Evolutionary conservation across 2,888 invertebrate species (phyloP).

Genomic region (Ichneumoninae sp.): DNA sequence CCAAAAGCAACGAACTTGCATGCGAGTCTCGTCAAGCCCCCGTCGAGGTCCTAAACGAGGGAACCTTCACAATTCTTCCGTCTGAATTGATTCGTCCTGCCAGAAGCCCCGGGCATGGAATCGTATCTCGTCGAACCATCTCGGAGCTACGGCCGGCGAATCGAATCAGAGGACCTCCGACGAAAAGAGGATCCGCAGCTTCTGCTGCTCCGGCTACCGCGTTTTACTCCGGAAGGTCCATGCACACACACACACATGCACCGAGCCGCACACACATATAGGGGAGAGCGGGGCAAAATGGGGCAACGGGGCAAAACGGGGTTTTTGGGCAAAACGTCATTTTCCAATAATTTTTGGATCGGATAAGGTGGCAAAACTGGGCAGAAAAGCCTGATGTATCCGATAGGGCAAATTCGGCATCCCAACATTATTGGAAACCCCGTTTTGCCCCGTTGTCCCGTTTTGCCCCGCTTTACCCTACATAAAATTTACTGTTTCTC

Average conservation of each 20-base stretch:
- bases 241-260: background rate
- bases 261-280: background rate
- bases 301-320: no score
- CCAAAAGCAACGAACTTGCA: conserved; percentile 35
- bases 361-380: no score
- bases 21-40: conserved; percentile 58
- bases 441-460: no score
- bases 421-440: no score
- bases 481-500: conserved; percentile 9
- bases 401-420: no score
- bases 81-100: conserved; percentile 72
- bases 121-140: conserved; percentile 66
- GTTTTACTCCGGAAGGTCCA: conserved; percentile 38
- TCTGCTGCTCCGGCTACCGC: conserved; percentile 51
- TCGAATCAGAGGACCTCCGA: conserved; percentile 64
- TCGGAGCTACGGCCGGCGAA: conserved; percentile 60
- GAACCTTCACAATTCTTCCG: conserved; percentile 69
- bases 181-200: conserved; percentile 52
- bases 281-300: no score
- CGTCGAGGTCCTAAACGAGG: conserved; percentile 64
- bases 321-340: no score
- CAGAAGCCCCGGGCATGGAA: conserved; percentile 56
- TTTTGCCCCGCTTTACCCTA: no score
- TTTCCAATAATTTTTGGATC: no score
- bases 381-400: no score